Base-by-base conservation (phyloP, 2,888 invertebrate species). In the Sinotaia quadrata region DNA sequence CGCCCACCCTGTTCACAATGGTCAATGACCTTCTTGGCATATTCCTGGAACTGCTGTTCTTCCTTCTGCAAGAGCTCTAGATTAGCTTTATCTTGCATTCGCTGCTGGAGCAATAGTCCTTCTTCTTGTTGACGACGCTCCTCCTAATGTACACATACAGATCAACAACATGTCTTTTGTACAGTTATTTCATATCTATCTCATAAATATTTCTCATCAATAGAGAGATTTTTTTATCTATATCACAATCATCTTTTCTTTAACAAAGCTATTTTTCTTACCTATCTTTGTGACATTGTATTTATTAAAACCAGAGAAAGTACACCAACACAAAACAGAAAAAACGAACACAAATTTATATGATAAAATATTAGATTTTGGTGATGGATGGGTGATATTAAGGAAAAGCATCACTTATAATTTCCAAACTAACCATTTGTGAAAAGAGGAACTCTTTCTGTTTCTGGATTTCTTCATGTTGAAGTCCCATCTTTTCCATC, bases 31-130 rank as follows among this genome's bases (percentile, higher is more conserved):
- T 84, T 83, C 61, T 41, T 73, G 44, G 86, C 86, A 68, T 85
- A 85, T 58, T 87, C 87, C 77, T 88, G 87, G 82, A 88, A 88
- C 75, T 88, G 87, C 21, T 80, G 68, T 70, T 88, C 88, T 66
- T 88, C 88, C 12, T 83, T 68, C 18, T 78, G 78, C 21, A 87
- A 72, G 21, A 88, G 80, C 41, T 84, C 84, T 54, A 80, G 70
- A 73, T 87, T 86, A 60, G 81, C 83, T 49, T 77, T 74, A 68
- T 85, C 85, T 62, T 85, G 78, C 15, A 81, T 83, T 34, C 84
- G 71, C 41, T 78, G 75, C 61, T 77, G 70, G 56, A 74, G 71
- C 18, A 70, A 58, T 31, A 67, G 79, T 47, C 82, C 76, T 18
- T 73, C 68, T 33, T 74, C 74, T n/a, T 70, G 74, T 49, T 65